These are phyloP conservation scores for Phrynocephalus guinanensis DNA, from an alignment of 2,797 vertebrate genomes.

Conservation along the genomic window DNA sequence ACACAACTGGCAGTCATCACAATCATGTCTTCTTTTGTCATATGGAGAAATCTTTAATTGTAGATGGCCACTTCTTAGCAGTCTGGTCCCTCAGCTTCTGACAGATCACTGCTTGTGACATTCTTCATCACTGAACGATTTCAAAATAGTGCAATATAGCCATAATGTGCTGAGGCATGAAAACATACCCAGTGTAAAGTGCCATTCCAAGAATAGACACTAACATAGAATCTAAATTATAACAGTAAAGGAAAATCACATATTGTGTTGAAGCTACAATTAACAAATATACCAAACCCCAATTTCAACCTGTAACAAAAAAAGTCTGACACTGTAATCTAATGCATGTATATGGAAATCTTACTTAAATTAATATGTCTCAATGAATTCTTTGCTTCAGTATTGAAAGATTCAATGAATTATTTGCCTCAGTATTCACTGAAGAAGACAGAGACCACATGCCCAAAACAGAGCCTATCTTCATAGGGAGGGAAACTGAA, in stretches of 20 bases:
- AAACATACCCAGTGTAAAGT: slow-evolving; percentile 94
- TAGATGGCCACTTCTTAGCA: slow-evolving; percentile 56
- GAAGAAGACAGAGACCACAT: too few species aligned
- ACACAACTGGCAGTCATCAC: slow-evolving; percentile 58
- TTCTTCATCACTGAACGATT: slow-evolving; percentile 87
- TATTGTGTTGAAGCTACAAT: background rate
- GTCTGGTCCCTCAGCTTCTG: slow-evolving; percentile 48
- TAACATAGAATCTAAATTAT: slow-evolving; percentile 88
- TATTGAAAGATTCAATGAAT: too few species aligned
- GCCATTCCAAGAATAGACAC: slow-evolving; percentile 93
- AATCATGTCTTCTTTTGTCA: slow-evolving; percentile 48
- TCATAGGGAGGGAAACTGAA: too few species aligned
- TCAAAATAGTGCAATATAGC: slow-evolving; percentile 97
- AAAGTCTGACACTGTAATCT: background rate
- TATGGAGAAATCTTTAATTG: slow-evolving; percentile 62
- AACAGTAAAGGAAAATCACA: slow-evolving; percentile 75
- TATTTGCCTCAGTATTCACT: too few species aligned
- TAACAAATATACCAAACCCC: background rate
- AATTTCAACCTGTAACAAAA: too few species aligned
- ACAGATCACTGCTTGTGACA: slow-evolving; percentile 28
- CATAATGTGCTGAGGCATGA: slow-evolving; percentile 99
- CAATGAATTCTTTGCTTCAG: too few species aligned
- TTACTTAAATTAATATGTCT: background rate
- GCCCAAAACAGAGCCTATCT: too few species aligned
- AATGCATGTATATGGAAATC: background rate